These are phyloP conservation scores for Dasysyrphus albostriatus DNA, from an alignment of 2,888 invertebrate species.

Conservation along the genomic window DNA sequence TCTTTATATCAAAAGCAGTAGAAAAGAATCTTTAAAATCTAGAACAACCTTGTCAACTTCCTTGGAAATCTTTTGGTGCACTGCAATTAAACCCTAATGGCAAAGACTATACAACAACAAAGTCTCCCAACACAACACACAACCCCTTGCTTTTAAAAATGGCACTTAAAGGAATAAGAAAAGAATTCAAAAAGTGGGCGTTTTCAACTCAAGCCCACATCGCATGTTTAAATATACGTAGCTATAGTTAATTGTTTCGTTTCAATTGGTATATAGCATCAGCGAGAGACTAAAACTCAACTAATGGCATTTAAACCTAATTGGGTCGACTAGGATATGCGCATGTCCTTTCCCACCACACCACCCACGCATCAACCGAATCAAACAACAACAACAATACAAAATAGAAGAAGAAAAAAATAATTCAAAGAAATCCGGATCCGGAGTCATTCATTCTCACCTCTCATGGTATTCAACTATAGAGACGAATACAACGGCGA, in stretches of 20 bases:
- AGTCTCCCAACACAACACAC: constrained; percentile 11
- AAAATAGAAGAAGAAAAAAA: constrained; percentile 18
- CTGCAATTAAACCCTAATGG: constrained; percentile 63
- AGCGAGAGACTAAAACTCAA: constrained; percentile 45
- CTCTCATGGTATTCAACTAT: constrained; percentile 60
- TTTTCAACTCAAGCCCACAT: constrained; percentile 52
- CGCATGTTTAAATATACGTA: constrained; percentile 32
- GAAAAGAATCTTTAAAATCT: constrained; percentile 32
- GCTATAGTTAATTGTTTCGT: constrained; percentile 68
- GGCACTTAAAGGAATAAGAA: constrained; percentile 38
- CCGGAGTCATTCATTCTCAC: constrained; percentile 73
- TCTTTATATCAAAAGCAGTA: neutral
- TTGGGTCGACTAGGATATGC: constrained; percentile 72
- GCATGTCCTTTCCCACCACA: constrained; percentile 64
- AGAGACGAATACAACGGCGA: constrained; percentile 63
- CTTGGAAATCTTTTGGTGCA: constrained; percentile 48
- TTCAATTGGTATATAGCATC: constrained; percentile 57
- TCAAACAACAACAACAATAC: neutral
- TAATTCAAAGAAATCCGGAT: constrained; percentile 25
- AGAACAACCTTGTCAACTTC: constrained; percentile 67
- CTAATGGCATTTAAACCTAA: constrained; percentile 73
- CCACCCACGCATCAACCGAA: constrained; percentile 10
- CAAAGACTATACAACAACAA: neutral
- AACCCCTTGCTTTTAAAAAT: constrained; percentile 10
- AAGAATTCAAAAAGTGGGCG: constrained; percentile 66